Percentiles rank a stretch among this genome's conserved stretches.
Evolutionary conservation across 2,888 invertebrate genomes (phyloP).

Genomic region (Hydropsyche betteni): DNA sequence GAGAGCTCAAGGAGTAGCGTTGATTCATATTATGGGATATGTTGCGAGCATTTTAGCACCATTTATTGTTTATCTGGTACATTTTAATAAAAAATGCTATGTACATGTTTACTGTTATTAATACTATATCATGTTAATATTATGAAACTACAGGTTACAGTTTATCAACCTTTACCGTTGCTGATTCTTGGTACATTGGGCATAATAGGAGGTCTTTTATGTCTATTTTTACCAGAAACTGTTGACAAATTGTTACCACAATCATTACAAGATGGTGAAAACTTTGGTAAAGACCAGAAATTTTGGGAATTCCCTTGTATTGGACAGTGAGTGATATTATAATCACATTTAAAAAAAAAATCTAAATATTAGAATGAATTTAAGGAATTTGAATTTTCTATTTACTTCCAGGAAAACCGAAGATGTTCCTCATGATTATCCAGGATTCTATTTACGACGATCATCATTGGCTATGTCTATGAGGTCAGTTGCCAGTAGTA

Average conservation of each 20-base stretch:
- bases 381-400: background rate
- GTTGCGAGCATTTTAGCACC: conserved; percentile 85
- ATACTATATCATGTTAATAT: background rate
- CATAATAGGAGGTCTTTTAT: conserved; percentile 77
- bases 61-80: conserved; percentile 83
- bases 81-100: conserved; percentile 54
- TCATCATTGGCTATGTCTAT: conserved; percentile 54
- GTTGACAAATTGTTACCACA: conserved; percentile 87
- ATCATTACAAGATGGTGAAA: conserved; percentile 85
- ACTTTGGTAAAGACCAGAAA: conserved; percentile 81
- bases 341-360: background rate
- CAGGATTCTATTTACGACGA: conserved; percentile 58
- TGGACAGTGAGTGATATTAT: conserved; percentile 66
- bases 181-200: conserved; percentile 81
- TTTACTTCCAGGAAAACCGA: conserved; percentile 31
- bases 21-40: conserved; percentile 89
- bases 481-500: conserved; percentile 48
- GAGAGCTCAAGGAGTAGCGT: conserved; percentile 84
- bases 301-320: conserved; percentile 85
- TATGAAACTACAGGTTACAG: conserved; percentile 66
- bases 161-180: conserved; percentile 77
- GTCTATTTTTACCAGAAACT: conserved; percentile 85
- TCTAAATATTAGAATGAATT: background rate
- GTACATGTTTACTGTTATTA: conserved; percentile 12
- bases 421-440: conserved; percentile 54